Conservation (phyloP, 2,797 vertebrate genomes). For the Selene dorsalis region DNA sequence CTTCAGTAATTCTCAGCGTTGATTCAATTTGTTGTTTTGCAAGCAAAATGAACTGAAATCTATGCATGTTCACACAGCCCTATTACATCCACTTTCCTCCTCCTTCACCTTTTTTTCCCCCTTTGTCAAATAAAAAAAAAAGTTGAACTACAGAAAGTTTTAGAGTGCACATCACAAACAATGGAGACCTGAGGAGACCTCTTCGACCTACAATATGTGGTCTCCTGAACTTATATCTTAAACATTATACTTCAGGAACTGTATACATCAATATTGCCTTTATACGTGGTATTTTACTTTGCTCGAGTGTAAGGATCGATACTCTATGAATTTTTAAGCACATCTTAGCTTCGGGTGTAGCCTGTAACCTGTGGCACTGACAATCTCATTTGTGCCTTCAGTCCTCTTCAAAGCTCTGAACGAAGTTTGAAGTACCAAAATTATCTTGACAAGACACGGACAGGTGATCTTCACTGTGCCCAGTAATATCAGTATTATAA, state of each 20-base stretch:
- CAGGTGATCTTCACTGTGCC: conserved; percentile 19
- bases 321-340: conserved; percentile 85
- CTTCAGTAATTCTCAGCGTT: background rate
- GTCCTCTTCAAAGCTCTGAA: conserved; percentile 47
- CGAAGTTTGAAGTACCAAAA: conserved; percentile 59
- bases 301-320: conserved; percentile 78
- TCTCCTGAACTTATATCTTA: conserved; percentile 60
- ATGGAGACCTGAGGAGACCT: conserved; percentile 34
- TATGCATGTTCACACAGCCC: background rate
- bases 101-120: background rate
- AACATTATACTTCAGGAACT: conserved; percentile 66
- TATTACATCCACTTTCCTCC: background rate
- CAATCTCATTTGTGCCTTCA: conserved; percentile 67
- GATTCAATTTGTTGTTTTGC: background rate
- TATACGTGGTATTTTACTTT: conserved; percentile 77
- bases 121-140: conserved; percentile 6
- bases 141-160: background rate
- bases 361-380: conserved; percentile 66
- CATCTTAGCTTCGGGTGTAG: conserved; percentile 65
- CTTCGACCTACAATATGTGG: conserved; percentile 31
- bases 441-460: conserved; percentile 33
- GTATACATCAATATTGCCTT: conserved; percentile 66
- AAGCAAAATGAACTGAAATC: background rate
- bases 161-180: conserved; percentile 33
- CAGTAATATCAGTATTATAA: conserved; percentile 27